These are phyloP conservation scores for Campoletis raptor DNA, from an alignment of 2,888 invertebrate genomes.

Conservation along the genomic window DNA sequence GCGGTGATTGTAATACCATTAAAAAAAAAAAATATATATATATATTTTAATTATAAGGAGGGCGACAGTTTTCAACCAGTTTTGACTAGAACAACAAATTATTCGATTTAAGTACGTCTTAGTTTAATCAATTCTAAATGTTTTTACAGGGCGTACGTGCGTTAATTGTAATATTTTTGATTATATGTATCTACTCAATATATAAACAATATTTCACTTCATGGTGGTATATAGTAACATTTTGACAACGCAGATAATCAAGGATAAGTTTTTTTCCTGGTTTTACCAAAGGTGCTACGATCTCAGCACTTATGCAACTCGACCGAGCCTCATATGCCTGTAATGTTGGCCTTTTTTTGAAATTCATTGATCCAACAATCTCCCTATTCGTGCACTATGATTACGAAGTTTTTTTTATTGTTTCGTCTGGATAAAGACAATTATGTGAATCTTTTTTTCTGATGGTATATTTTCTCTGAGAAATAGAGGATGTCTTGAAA, in stretches of 20 bases:
- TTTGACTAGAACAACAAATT: too few relatives aligned
- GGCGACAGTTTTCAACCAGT: background rate
- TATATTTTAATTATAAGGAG: conserved; percentile 6
- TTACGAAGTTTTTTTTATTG: too few relatives aligned
- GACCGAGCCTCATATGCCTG: too few relatives aligned
- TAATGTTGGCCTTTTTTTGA: too few relatives aligned
- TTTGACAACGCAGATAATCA: conserved; percentile 57
- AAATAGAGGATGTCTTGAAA: background rate
- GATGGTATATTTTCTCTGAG: background rate
- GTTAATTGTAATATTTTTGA: conserved; percentile 69
- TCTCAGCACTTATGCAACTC: too few relatives aligned
- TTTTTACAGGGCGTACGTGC: too few relatives aligned
- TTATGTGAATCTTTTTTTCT: background rate
- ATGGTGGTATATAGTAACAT: conserved; percentile 64
- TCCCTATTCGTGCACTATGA: too few relatives aligned
- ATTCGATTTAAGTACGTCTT: too few relatives aligned
- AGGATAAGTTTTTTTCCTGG: conserved; percentile 54
- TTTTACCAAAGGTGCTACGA: conserved; percentile 2
- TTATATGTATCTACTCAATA: too few relatives aligned
- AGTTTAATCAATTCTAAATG: too few relatives aligned
- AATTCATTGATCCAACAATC: too few relatives aligned
- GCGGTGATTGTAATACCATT: conserved; percentile 4
- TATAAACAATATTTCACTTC: conserved; percentile 73
- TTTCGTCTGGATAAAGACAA: too few relatives aligned
- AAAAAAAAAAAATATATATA: background rate